A percentile compares a stretch with the other conserved stretches of the same genome.
phyloP scores from a whole-genome alignment of 2,888 invertebrate genomes.

The Amblyjoppa proteus region DNA sequence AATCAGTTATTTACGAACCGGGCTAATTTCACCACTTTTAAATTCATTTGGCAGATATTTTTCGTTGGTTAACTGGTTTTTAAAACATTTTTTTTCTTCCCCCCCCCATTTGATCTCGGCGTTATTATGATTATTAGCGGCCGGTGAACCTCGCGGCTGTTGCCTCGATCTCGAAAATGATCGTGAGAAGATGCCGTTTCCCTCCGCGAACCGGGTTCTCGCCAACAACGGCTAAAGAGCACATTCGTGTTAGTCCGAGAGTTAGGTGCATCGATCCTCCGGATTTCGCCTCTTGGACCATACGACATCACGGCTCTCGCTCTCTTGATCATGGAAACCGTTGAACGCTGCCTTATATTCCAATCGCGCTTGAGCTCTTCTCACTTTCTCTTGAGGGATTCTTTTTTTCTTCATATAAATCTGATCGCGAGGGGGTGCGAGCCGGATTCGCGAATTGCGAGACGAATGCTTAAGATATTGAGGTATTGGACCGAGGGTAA shows the following conservation, averaged over 20 bases:
- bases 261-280: slow-evolving; percentile 68
- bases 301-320: slow-evolving; percentile 49
- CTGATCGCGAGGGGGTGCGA: slow-evolving; percentile 28
- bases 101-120: slow-evolving; percentile 27
- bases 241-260: slow-evolving; percentile 70
- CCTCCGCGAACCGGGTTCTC: slow-evolving; percentile 65
- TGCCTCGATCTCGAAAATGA: slow-evolving; percentile 64
- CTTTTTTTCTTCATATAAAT: slow-evolving; percentile 1
- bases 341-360: slow-evolving; percentile 59
- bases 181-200: slow-evolving; percentile 68
- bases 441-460: slow-evolving; percentile 31
- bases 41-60: slow-evolving; percentile 29
- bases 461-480: slow-evolving; percentile 67
- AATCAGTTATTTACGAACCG: not conserved
- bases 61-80: slow-evolving; percentile 37
- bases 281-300: slow-evolving; percentile 41
- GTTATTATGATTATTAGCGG: slow-evolving; percentile 59
- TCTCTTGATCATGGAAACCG: slow-evolving; percentile 55
- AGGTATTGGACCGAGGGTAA: slow-evolving; percentile 62
- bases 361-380: slow-evolving; percentile 45
- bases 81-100: slow-evolving; percentile 19
- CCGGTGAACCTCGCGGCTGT: slow-evolving; percentile 18
- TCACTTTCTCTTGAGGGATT: slow-evolving; percentile 16
- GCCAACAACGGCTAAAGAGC: slow-evolving; percentile 68
- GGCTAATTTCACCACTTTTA: not conserved